Evolutionary conservation across 2,888 invertebrate species (phyloP).

Genomic region (Halictus ligatus): DNA sequence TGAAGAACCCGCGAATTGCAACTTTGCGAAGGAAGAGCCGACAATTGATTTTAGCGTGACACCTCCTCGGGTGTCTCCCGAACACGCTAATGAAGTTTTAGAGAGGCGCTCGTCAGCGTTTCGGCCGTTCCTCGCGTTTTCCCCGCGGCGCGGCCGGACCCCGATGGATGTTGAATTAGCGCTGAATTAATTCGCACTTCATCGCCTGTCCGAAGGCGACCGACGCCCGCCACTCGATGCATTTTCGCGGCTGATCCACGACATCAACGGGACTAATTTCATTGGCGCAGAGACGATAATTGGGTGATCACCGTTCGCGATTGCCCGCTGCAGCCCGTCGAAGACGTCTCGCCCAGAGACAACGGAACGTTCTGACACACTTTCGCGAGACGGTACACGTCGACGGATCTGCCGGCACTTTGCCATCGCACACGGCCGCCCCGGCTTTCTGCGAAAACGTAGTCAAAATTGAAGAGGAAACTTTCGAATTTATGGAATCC

Average conservation of each 20-base stretch:
- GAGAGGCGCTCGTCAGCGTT: conserved; percentile 29
- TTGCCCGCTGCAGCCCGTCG: conserved; percentile 28
- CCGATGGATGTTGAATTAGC: conserved; percentile 63
- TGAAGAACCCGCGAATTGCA: not conserved
- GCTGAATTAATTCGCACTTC: conserved; percentile 69
- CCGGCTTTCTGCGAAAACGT: not conserved
- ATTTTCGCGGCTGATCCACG: conserved; percentile 47
- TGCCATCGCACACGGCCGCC: not conserved
- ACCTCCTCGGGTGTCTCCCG: conserved; percentile 2
- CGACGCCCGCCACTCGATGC: conserved; percentile 41
- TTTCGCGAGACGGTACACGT: conserved; percentile 14
- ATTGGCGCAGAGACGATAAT: conserved; percentile 59
- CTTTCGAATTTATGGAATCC: not conserved
- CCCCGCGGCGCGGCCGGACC: conserved; percentile 31
- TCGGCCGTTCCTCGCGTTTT: conserved; percentile 35
- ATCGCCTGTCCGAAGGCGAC: conserved; percentile 54
- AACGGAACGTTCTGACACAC: conserved; percentile 12
- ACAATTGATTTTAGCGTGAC: conserved; percentile 8
- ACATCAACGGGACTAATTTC: conserved; percentile 62
- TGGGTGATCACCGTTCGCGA: conserved; percentile 42
- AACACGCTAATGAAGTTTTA: conserved; percentile 56
- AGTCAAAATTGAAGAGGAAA: not conserved
- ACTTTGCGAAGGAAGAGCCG: not conserved
- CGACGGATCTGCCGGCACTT: not conserved
- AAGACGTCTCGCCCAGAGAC: not conserved